Conservation (phyloP, 2,113 vertebrate species). For the Rhombomys opimus region DNA sequence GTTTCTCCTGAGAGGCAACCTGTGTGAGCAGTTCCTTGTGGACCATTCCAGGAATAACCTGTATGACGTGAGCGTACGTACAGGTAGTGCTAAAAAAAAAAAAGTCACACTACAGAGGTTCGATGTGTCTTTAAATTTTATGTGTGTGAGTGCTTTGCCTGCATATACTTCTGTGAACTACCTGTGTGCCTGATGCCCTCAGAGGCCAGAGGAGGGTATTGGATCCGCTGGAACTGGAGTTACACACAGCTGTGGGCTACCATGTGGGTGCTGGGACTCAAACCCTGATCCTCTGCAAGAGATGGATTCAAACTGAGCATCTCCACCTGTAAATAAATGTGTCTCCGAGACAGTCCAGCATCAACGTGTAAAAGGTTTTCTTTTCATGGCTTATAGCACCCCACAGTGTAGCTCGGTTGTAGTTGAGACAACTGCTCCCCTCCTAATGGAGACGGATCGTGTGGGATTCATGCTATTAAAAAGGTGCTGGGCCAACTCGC, state of each 20-base stretch:
- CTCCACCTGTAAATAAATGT: not conserved
- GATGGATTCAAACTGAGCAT: not conserved
- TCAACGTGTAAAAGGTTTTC: not conserved
- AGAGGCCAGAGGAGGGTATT: not conserved
- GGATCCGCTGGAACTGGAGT: not conserved
- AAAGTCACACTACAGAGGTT: not conserved
- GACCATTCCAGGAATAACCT: not conserved
- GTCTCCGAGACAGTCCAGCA: not conserved
- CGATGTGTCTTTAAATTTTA: not conserved
- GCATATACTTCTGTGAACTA: not conserved
- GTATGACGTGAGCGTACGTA: rapidly evolving
- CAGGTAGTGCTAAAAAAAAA: not conserved
- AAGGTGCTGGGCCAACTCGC: not conserved
- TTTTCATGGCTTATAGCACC: not conserved
- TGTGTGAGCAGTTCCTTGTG: not conserved
- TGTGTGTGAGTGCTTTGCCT: not conserved
- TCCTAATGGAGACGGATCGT: no score
- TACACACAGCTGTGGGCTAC: not conserved
- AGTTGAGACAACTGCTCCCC: not conserved
- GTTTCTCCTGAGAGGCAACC: not conserved
- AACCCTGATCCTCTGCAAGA: not conserved
- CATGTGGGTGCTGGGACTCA: not conserved
- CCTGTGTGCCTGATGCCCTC: not conserved
- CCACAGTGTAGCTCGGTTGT: rapidly evolving
- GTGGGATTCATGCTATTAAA: not conserved